Evolutionary conservation across 2,888 invertebrate genomes (phyloP), one percentile per base, ranked within the genome.

Genomic region (Drosophila maculinotata): DNA sequence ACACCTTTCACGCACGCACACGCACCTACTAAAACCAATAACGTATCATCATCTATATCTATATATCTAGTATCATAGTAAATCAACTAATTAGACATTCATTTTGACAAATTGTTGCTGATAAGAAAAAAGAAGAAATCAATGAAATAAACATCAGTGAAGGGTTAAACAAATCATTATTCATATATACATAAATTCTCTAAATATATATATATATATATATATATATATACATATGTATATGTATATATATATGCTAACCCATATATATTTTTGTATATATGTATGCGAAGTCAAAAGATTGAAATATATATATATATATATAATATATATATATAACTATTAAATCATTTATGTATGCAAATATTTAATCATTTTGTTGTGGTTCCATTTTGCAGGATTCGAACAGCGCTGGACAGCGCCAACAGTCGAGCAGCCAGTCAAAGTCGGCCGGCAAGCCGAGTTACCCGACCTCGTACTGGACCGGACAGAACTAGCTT

Each of bases 331-430:
- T n/a, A n/a, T n/a, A n/a, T n/a, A n/a, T n/a, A n/a, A n/a, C n/a
- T n/a, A n/a, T n/a, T n/a, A 5, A 7, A 33, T 14, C 12, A 3
- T 39, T 3, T 15, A 7, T 28, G 1, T n/a, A 1, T 28, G 28
- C 12, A 12, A 20, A 2, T 8, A 15, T 7, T 2, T n/a, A 4
- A 25, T 30, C 31, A 7, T 1, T 38, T 38, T 51, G 9, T 10
- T 38, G 28, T 36, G 15, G 9, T 23, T 17, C 12, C 25, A 8
- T 25, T 23, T 88, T 89, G 49, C 88, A 92, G 92, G 92, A 92
- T 76, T 91, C 92, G 58, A 92, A 91, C 82, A 92, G 91, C 69
- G 90, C 92, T 74, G 92, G 92, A n/a, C 92, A 92, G 69, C 91
- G 92, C 54, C 92, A 92, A 73, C 92, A 91, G 76, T 87, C 91